A percentile compares a stretch with the other conserved stretches of the same genome.
phyloP scores from a whole-genome alignment of 2,113 vertebrate genomes.

The Mustela nigripes region DNA sequence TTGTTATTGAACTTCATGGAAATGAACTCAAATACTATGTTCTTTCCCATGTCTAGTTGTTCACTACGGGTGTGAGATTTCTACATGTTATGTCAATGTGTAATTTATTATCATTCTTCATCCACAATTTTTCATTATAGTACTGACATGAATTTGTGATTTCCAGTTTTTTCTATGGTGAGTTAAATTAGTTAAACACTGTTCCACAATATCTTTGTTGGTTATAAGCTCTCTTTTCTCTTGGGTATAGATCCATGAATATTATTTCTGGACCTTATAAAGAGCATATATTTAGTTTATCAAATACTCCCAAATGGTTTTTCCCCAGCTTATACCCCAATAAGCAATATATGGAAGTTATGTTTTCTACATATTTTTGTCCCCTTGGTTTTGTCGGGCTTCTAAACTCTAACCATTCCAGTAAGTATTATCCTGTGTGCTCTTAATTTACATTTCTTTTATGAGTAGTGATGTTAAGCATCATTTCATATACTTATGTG shows the following conservation, averaged over 20 bases:
- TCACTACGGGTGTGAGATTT: background rate
- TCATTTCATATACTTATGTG: background rate
- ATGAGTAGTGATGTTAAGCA: background rate
- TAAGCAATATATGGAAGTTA: background rate
- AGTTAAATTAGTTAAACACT: background rate
- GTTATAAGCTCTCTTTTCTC: background rate
- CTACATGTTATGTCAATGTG: background rate
- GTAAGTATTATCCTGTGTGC: background rate
- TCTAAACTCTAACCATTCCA: background rate
- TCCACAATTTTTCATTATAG: background rate
- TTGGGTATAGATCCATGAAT: background rate
- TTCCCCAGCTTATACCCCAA: background rate
- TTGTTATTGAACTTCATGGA: background rate
- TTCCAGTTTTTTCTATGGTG: background rate
- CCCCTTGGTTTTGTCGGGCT: background rate
- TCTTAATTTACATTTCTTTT: background rate
- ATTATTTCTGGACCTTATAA: background rate
- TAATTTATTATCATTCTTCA: background rate
- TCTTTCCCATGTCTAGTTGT: background rate
- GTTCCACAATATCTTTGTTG: background rate
- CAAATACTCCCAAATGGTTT: background rate
- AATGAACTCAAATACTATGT: background rate
- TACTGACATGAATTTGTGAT: background rate
- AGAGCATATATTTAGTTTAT: background rate
- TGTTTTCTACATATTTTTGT: background rate